phyloP scores from a whole-genome alignment of 2,888 invertebrate genomes.

The Ornithoptera priamus region DNA sequence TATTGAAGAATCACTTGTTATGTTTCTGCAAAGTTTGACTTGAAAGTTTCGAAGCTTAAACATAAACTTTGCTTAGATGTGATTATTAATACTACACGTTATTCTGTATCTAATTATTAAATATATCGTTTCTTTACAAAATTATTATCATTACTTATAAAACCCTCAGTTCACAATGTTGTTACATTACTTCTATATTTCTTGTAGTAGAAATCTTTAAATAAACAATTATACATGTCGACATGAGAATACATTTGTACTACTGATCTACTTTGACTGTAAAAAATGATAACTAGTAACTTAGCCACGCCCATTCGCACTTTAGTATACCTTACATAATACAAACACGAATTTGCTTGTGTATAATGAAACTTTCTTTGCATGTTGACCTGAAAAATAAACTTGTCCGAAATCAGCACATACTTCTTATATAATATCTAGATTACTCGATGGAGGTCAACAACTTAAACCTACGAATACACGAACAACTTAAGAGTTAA shows the following conservation, averaged over 20 bases:
- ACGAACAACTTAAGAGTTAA: neutral
- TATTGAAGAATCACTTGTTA: no score
- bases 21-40: no score
- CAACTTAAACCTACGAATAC: slow-evolving; percentile 24
- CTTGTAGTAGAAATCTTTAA: no score
- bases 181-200: no score
- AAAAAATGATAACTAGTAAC: neutral
- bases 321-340: neutral
- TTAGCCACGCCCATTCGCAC: neutral
- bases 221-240: neutral
- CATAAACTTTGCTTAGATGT: no score
- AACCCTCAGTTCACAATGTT: no score
- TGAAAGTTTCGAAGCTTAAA: neutral
- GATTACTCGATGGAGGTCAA: slow-evolving; percentile 49
- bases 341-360: neutral
- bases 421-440: slow-evolving; percentile 45
- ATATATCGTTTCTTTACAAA: neutral
- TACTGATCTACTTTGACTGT: neutral
- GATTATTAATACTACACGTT: no score
- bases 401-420: slow-evolving; percentile 29
- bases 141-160: neutral
- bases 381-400: slow-evolving; percentile 31
- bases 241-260: neutral
- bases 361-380: slow-evolving; percentile 33
- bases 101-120: neutral